Conservation (phyloP, 2,113 vertebrate species). For the Malurus alboscapulatus region DNA sequence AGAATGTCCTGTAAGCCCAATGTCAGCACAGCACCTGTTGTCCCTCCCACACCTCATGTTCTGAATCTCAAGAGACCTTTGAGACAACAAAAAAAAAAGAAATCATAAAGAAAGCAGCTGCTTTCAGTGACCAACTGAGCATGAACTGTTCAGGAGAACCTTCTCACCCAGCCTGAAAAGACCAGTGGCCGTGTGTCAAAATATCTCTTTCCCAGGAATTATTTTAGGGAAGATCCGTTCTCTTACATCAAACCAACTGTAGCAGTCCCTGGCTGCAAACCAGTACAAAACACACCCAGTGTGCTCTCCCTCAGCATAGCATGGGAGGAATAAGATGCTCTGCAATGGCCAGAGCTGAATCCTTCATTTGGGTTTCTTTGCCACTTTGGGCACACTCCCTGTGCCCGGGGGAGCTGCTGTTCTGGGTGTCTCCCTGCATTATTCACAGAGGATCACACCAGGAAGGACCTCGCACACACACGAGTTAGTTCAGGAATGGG, state of each 20-base stretch:
- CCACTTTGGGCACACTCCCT: background rate
- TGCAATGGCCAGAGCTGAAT: background rate
- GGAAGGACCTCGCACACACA: background rate
- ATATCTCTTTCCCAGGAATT: background rate
- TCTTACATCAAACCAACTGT: background rate
- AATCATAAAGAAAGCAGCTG: background rate
- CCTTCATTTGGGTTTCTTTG: background rate
- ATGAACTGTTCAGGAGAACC: background rate
- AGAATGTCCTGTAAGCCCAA: background rate
- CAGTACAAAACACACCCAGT: background rate
- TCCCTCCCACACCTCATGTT: background rate
- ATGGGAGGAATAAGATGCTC: background rate
- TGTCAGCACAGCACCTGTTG: background rate
- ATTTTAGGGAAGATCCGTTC: background rate
- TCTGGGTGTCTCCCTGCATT: background rate
- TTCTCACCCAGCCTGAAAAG: background rate
- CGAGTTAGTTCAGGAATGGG: background rate
- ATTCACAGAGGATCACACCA: background rate
- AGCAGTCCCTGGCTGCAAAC: background rate
- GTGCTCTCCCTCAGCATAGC: background rate
- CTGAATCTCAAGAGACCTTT: background rate
- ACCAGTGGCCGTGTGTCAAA: background rate
- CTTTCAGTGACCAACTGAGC: background rate
- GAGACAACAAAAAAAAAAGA: background rate
- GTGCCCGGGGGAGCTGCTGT: fast-evolving